Evolutionary conservation across 2,888 invertebrate genomes (phyloP).

Genomic region (Steinernema hermaphroditum): DNA sequence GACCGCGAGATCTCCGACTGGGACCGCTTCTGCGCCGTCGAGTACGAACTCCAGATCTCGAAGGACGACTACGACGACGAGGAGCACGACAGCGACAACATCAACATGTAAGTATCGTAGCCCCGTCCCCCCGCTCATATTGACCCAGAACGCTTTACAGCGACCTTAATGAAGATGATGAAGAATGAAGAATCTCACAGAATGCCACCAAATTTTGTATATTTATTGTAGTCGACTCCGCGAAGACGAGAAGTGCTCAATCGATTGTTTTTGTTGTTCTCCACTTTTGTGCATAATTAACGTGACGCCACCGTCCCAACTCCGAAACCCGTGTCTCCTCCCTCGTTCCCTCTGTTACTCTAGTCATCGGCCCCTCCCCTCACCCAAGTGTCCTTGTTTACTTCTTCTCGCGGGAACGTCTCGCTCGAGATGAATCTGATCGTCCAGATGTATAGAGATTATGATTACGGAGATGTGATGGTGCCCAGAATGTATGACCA

Average conservation of each 20-base stretch:
- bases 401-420: conserved; percentile 25
- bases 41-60: conserved; percentile 76
- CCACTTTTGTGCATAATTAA: conserved; percentile 24
- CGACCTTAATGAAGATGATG: conserved; percentile 24
- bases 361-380: conserved; percentile 27
- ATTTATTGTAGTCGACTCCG: conserved; percentile 1
- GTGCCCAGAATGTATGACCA: conserved; percentile 17
- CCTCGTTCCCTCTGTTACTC: conserved; percentile 9
- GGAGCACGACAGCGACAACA: conserved; percentile 50
- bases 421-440: conserved; percentile 20
- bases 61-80: conserved; percentile 50
- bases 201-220: conserved; percentile 12
- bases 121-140: background rate
- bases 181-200: conserved; percentile 25
- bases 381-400: conserved; percentile 24
- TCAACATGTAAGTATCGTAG: conserved; percentile 24
- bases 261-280: conserved; percentile 26
- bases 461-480: conserved; percentile 26
- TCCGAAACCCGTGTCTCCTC: conserved; percentile 3
- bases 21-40: conserved; percentile 97
- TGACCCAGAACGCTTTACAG: background rate
- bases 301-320: background rate
- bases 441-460: conserved; percentile 27
- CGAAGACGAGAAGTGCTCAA: conserved; percentile 25
- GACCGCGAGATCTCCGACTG: conserved; percentile 75